Evolutionary conservation across 2,888 invertebrate genomes (phyloP).

Genomic region (Smittia sp.): DNA sequence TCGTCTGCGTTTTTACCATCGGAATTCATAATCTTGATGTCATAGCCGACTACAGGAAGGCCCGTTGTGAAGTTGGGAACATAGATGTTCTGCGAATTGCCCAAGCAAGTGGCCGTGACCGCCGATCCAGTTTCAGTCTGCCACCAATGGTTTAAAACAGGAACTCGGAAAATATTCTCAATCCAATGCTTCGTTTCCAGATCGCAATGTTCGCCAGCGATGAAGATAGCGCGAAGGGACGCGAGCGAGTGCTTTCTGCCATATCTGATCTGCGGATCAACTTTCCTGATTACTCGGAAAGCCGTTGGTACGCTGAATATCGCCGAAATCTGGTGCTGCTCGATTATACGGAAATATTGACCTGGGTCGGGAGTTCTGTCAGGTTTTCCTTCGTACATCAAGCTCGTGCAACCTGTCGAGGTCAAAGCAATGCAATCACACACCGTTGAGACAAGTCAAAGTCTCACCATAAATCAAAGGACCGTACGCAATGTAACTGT

Average conservation of each 20-base stretch:
- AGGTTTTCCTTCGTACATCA: conserved; percentile 91
- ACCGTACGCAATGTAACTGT: conserved; percentile 91
- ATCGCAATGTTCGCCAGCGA: conserved; percentile 93
- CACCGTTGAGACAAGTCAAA: conserved; percentile 38
- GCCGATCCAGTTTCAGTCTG: conserved; percentile 91
- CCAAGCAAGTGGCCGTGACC: conserved; percentile 80
- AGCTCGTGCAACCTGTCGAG: conserved; percentile 65
- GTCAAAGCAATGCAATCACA: neutral
- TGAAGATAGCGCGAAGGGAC: conserved; percentile 69
- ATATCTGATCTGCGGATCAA: conserved; percentile 69
- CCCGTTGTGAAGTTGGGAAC: conserved; percentile 79
- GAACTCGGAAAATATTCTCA: conserved; percentile 66
- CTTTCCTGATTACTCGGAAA: conserved; percentile 73
- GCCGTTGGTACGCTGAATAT: conserved; percentile 91
- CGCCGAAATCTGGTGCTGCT: conserved; percentile 79
- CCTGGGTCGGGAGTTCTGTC: conserved; percentile 91
- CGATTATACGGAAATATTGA: conserved; percentile 88
- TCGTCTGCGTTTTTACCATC: conserved; percentile 60
- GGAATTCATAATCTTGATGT: conserved; percentile 64
- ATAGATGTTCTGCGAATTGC: conserved; percentile 66
- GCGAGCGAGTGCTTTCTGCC: conserved; percentile 69
- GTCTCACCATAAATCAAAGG: conserved; percentile 70
- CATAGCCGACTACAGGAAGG: conserved; percentile 83
- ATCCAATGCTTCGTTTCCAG: conserved; percentile 82
- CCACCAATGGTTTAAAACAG: conserved; percentile 93